phyloP scores from a whole-genome alignment of 2,797 vertebrate genomes.

The Malacoraja senta region DNA sequence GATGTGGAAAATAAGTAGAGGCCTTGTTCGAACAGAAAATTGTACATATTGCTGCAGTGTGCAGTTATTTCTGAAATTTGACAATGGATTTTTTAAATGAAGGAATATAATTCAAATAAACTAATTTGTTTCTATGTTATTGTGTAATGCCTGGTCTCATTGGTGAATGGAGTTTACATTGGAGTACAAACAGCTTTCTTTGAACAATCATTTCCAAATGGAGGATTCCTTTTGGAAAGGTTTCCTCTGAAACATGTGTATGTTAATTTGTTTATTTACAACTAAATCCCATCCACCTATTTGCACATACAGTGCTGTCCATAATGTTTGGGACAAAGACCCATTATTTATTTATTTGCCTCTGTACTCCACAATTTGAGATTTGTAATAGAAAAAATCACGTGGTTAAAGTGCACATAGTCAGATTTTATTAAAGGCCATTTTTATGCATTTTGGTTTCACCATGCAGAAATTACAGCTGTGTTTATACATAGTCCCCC shows the following conservation, averaged over 20 bases:
- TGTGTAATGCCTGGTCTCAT: background rate
- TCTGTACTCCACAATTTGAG: too few relatives aligned
- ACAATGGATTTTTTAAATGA: background rate
- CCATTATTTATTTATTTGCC: too few relatives aligned
- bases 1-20: background rate
- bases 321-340: too few relatives aligned
- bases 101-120: constrained; percentile 30
- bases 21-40: background rate
- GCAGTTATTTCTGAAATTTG: constrained; percentile 11
- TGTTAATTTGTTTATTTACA: background rate
- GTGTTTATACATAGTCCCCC: too few relatives aligned
- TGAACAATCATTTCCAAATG: background rate
- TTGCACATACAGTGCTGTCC: background rate
- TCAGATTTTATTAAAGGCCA: too few relatives aligned
- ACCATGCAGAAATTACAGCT: too few relatives aligned
- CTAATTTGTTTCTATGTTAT: constrained; percentile 3
- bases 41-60: background rate
- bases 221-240: background rate
- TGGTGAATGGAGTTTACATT: background rate
- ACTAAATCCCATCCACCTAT: background rate
- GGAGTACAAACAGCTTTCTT: background rate
- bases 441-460: too few relatives aligned
- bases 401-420: too few relatives aligned
- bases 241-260: background rate
- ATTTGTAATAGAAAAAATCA: too few relatives aligned